Evolutionary conservation across 2,797 vertebrate genomes (phyloP).

Genomic region (Melanotaenia trifasciata): DNA sequence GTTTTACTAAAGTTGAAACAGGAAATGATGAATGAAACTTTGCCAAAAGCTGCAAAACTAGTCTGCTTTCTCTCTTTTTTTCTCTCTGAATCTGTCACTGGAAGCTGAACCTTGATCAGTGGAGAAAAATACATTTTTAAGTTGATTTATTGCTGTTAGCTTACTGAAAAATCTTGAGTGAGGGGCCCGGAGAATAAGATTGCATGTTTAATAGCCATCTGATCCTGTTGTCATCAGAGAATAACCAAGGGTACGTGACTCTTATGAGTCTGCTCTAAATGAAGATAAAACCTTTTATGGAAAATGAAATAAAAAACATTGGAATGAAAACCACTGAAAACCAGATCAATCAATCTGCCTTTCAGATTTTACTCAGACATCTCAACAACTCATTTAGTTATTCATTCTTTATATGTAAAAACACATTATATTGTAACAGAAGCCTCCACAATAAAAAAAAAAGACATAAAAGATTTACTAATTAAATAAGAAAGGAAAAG

Average conservation of each 20-base stretch:
- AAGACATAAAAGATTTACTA: neutral
- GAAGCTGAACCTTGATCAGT: conserved; percentile 11
- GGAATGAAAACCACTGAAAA: neutral
- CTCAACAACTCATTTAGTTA: neutral
- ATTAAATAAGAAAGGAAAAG: too few species aligned
- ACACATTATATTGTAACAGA: neutral
- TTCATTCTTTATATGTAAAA: neutral
- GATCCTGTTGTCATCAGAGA: neutral
- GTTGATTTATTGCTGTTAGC: conserved; percentile 9
- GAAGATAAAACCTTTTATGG: neutral
- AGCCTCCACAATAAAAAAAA: too few species aligned
- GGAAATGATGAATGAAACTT: conserved; percentile 68
- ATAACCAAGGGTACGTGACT: neutral
- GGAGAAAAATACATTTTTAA: conserved; percentile 8
- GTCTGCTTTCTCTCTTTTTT: conserved; percentile 24
- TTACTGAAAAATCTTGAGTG: neutral
- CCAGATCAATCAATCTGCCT: neutral
- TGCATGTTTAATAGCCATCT: neutral
- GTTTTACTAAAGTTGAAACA: conserved; percentile 64
- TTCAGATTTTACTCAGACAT: neutral
- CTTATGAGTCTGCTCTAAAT: too few species aligned
- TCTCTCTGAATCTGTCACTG: conserved; percentile 27
- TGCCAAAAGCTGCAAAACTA: conserved; percentile 47
- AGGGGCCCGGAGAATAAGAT: neutral
- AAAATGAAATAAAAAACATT: neutral